Percentiles rank a stretch among this genome's conserved stretches.
These are phyloP conservation scores for Liposcelis brunnea DNA, from an alignment of 2,888 invertebrate species.

Conservation along the genomic window DNA sequence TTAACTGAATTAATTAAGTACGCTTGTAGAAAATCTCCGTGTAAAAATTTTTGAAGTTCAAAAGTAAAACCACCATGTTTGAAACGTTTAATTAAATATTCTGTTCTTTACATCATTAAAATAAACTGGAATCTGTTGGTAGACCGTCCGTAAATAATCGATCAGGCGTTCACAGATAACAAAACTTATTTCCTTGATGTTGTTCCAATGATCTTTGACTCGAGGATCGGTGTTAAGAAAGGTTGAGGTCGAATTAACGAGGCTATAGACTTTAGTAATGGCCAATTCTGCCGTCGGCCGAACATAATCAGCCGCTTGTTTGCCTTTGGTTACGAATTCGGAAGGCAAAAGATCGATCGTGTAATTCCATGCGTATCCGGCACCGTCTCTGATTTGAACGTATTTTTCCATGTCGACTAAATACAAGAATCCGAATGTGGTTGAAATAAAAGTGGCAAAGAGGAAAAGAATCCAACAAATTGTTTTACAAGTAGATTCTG, in stretches of 20 bases:
- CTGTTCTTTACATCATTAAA: neutral
- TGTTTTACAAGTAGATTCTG: too few species aligned
- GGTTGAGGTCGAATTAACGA: neutral
- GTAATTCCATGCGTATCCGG: neutral
- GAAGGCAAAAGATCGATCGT: neutral
- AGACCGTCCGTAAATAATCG: neutral
- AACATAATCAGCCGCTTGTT: too few species aligned
- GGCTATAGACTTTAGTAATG: too few species aligned
- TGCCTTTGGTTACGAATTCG: neutral
- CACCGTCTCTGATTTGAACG: neutral
- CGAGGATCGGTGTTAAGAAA: conserved; percentile 5
- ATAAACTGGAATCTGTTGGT: neutral
- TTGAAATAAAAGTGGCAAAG: neutral
- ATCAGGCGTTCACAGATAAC: neutral
- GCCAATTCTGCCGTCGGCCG: too few species aligned
- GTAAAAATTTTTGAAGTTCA: too few species aligned
- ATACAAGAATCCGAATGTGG: neutral
- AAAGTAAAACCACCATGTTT: too few species aligned
- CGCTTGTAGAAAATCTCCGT: too few species aligned
- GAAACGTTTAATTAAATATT: too few species aligned
- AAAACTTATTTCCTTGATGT: neutral
- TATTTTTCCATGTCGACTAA: neutral
- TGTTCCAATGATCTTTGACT: conserved; percentile 3
- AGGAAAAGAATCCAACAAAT: neutral
- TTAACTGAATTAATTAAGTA: too few species aligned